A percentile compares a stretch with the other conserved stretches of the same genome.
These are phyloP conservation scores for Dasypus novemcinctus DNA, from an alignment of 2,113 vertebrate species.

Conservation along the genomic window DNA sequence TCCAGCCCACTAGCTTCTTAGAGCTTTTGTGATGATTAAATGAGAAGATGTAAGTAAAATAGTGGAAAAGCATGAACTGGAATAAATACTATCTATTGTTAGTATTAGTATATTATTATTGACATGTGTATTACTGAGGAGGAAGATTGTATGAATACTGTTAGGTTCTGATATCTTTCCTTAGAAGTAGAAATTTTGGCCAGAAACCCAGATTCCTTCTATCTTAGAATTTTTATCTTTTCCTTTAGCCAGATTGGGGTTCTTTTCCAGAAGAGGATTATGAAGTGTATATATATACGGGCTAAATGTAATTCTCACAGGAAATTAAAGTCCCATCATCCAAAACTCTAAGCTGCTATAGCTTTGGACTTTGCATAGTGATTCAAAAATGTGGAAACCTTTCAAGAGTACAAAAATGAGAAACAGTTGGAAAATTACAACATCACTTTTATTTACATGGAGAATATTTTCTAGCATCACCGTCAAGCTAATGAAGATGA, in stretches of 20 bases:
- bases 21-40: background rate
- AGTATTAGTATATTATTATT: background rate
- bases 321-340: slow-evolving; percentile 40
- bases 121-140: background rate
- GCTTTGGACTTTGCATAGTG: slow-evolving; percentile 36
- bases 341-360: slow-evolving; percentile 24
- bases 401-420: slow-evolving; percentile 41
- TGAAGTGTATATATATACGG: background rate
- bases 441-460: background rate
- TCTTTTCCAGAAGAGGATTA: slow-evolving; percentile 43
- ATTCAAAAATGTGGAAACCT: slow-evolving; percentile 40
- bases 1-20: background rate
- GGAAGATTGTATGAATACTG: background rate
- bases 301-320: slow-evolving; percentile 44
- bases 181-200: slow-evolving; percentile 26
- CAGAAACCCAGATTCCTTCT: slow-evolving; percentile 6
- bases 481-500: slow-evolving; percentile 50
- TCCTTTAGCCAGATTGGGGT: background rate
- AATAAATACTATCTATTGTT: slow-evolving; percentile 25
- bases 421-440: slow-evolving; percentile 15
- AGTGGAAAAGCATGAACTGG: background rate
- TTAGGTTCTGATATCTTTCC: slow-evolving; percentile 19
- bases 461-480: slow-evolving; percentile 49
- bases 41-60: background rate
- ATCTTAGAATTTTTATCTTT: slow-evolving; percentile 40